Evolutionary conservation across 2,888 invertebrate genomes (phyloP).

Genomic region (Parnassius apollo): DNA sequence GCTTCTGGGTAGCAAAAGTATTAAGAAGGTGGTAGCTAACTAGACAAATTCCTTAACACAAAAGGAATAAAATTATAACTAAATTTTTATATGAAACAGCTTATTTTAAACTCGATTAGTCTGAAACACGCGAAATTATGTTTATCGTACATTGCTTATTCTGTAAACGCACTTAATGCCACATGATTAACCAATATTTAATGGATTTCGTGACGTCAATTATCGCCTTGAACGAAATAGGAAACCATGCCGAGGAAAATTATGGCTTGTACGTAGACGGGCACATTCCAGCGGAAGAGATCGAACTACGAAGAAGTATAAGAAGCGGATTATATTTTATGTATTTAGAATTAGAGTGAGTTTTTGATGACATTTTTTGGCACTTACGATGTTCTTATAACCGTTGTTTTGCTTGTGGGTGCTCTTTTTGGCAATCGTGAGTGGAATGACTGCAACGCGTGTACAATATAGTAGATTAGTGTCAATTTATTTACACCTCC

Average conservation of each 20-base stretch:
- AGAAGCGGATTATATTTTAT: neutral
- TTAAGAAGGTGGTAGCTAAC: too few relatives aligned
- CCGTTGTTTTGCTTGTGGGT: constrained; percentile 2
- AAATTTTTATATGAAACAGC: too few relatives aligned
- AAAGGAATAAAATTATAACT: too few relatives aligned
- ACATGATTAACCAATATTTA: constrained; percentile 17
- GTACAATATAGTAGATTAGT: constrained; percentile 12
- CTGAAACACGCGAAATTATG: neutral
- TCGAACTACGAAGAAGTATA: neutral
- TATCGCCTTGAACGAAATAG: constrained; percentile 32
- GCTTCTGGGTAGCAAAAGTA: too few relatives aligned
- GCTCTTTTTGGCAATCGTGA: constrained; percentile 22
- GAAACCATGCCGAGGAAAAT: constrained; percentile 31
- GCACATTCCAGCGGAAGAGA: neutral
- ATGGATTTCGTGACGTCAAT: constrained; percentile 30
- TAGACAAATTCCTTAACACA: too few relatives aligned
- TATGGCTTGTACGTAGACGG: constrained; percentile 21
- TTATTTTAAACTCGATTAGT: neutral
- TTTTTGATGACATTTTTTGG: neutral
- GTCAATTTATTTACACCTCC: constrained; percentile 13
- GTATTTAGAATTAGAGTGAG: neutral
- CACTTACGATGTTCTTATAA: neutral
- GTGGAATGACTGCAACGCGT: constrained; percentile 12
- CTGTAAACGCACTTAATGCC: constrained; percentile 11
- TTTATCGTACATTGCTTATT: neutral